Evolutionary conservation across 2,113 vertebrate genomes (phyloP).

Genomic region (Ameiurus melas): DNA sequence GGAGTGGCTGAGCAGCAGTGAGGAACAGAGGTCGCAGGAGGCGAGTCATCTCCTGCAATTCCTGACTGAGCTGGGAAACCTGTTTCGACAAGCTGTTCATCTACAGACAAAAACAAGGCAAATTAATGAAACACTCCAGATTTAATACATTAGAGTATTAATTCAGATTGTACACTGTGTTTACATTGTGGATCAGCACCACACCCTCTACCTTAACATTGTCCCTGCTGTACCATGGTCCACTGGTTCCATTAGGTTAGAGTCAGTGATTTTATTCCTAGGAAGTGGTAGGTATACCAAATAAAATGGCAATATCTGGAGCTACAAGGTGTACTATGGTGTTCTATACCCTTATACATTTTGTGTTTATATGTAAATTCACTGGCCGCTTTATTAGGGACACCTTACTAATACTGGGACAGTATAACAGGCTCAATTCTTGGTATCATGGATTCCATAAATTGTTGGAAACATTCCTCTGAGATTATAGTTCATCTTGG

Average conservation of each 20-base stretch:
- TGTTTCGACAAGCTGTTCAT: conserved; percentile 77
- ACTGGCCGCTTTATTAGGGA: not conserved
- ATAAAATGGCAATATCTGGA: not conserved
- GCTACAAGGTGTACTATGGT: not conserved
- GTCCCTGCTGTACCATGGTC: not conserved
- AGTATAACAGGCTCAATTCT: not conserved
- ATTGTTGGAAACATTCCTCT: not conserved
- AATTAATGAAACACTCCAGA: not conserved
- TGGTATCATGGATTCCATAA: not conserved
- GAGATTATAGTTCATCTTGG: not conserved
- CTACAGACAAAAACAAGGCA: conserved; percentile 55
- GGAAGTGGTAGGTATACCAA: not conserved
- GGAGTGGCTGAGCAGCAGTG: conserved; percentile 58
- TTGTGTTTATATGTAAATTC: not conserved
- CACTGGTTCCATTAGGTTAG: not conserved
- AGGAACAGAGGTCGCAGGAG: conserved; percentile 75
- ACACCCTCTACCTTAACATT: not conserved
- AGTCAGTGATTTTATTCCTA: not conserved
- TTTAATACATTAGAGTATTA: not conserved
- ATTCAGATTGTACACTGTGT: not conserved
- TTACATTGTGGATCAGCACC: not conserved
- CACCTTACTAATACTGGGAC: not conserved
- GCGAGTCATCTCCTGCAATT: conserved; percentile 77
- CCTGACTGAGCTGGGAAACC: conserved; percentile 76
- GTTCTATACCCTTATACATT: not conserved